Conservation (phyloP, 2,113 vertebrate genomes). For the Myodes glareolus region DNA sequence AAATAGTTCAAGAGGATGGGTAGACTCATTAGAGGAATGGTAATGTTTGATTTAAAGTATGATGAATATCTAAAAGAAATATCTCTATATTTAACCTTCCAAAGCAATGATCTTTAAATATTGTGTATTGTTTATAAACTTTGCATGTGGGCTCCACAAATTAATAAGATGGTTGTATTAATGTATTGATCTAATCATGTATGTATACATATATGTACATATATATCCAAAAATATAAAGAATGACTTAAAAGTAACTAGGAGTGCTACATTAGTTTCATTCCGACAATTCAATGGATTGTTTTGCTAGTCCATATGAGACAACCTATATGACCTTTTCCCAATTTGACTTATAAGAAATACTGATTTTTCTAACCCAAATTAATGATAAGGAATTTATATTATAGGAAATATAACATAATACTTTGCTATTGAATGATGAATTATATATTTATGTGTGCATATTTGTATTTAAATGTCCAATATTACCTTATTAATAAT, state of each 20-base stretch:
- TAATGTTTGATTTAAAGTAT: constrained; percentile 6
- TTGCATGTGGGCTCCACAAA: neutral
- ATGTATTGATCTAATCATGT: neutral
- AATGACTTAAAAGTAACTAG: constrained; percentile 14
- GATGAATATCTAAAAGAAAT: constrained; percentile 20
- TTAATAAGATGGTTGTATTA: neutral
- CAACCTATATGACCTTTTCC: neutral
- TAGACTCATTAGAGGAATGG: neutral
- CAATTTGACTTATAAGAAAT: constrained; percentile 19
- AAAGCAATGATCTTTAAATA: constrained; percentile 7
- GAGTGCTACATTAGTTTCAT: constrained; percentile 17
- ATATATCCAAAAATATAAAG: neutral
- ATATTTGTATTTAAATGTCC: neutral
- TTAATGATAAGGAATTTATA: constrained; percentile 36
- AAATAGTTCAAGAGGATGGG: neutral
- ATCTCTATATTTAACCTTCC: neutral
- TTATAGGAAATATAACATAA: constrained; percentile 1
- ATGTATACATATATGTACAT: neutral
- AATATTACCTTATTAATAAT: constrained; percentile 27
- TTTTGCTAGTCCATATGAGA: neutral
- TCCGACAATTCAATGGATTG: neutral
- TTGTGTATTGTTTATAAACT: neutral
- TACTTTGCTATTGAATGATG: neutral
- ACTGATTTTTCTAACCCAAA: neutral
- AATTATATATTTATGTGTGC: neutral